Evolutionary conservation across 1,140 invertebrate species (phyloP).

Genomic region (Bombus superbus): DNA sequence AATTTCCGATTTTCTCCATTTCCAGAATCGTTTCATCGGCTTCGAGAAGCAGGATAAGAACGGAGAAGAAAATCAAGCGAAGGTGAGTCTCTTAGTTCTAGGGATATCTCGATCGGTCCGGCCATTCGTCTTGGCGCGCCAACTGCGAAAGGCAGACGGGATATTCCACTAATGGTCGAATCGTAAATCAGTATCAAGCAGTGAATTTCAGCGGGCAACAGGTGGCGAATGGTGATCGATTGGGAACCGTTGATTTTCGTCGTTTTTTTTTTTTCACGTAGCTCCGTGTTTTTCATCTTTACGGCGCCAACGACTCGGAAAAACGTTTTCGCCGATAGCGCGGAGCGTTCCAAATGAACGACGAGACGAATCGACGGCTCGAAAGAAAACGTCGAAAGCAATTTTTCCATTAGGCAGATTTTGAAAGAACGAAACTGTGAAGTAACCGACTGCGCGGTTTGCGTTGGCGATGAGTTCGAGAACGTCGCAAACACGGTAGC

Average conservation of each 20-base stretch:
- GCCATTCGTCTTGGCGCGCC: conserved; percentile 25
- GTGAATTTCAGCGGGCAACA: conserved; percentile 60
- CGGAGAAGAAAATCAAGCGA: conserved; percentile 68
- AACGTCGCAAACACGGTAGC: too few relatives aligned
- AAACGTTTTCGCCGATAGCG: not conserved
- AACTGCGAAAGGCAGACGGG: not conserved
- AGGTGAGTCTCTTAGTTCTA: conserved; percentile 69
- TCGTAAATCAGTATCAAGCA: conserved; percentile 49
- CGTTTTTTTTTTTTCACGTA: not conserved
- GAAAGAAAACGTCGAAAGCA: not conserved
- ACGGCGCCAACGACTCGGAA: conserved; percentile 56
- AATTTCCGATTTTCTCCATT: conserved; percentile 28
- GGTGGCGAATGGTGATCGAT: conserved; percentile 62
- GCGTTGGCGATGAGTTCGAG: too few relatives aligned
- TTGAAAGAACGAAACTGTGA: not conserved
- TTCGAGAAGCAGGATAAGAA: conserved; percentile 69
- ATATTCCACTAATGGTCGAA: conserved; percentile 4
- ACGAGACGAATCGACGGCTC: not conserved
- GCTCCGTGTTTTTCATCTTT: not conserved
- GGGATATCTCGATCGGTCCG: conserved; percentile 11
- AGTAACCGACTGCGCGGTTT: not conserved
- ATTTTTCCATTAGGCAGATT: not conserved
- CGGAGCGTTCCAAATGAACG: not conserved
- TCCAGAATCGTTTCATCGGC: conserved; percentile 72
- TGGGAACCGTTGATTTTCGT: conserved; percentile 37